A percentile compares a stretch with the other conserved stretches of the same genome.
These are phyloP conservation scores for Eospalax fontanierii DNA, from an alignment of 2,797 vertebrate genomes.

Conservation along the genomic window DNA sequence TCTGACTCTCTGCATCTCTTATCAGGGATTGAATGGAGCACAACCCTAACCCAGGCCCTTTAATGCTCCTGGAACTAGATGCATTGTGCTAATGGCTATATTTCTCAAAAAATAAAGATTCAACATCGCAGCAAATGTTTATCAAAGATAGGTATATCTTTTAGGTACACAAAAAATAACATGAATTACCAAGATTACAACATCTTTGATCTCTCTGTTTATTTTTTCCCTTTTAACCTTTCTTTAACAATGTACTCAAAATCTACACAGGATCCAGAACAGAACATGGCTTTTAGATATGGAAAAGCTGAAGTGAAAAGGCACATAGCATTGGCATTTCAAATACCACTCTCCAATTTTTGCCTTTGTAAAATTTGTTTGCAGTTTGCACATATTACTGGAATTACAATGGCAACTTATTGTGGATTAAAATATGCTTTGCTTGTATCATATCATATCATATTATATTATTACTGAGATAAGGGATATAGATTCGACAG, in stretches of 20 bases:
- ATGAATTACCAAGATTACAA: constrained; percentile 60
- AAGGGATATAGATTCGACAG: constrained; percentile 18
- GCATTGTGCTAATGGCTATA: neutral
- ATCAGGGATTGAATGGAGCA: neutral
- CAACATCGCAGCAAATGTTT: constrained; percentile 42
- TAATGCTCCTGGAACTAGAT: constrained; percentile 23
- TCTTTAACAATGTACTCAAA: constrained; percentile 7
- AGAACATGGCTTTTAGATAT: constrained; percentile 19
- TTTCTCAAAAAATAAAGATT: constrained; percentile 53
- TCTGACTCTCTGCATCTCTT: constrained; percentile 46
- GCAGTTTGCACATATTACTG: neutral
- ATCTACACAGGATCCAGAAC: neutral
- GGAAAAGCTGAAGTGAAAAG: constrained; percentile 42
- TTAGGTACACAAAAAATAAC: constrained; percentile 1
- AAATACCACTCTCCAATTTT: constrained; percentile 10
- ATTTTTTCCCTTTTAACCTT: neutral
- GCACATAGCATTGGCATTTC: neutral
- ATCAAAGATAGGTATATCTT: constrained; percentile 14
- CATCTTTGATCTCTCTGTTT: constrained; percentile 37
- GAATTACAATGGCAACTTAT: constrained; percentile 22
- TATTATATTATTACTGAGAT: neutral
- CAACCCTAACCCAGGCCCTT: constrained; percentile 14
- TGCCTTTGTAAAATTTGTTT: neutral
- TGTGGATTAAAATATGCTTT: constrained; percentile 17
- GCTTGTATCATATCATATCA: neutral